Evolutionary conservation across 2,888 invertebrate genomes (phyloP).

Genomic region (Eretmocerus hayati): DNA sequence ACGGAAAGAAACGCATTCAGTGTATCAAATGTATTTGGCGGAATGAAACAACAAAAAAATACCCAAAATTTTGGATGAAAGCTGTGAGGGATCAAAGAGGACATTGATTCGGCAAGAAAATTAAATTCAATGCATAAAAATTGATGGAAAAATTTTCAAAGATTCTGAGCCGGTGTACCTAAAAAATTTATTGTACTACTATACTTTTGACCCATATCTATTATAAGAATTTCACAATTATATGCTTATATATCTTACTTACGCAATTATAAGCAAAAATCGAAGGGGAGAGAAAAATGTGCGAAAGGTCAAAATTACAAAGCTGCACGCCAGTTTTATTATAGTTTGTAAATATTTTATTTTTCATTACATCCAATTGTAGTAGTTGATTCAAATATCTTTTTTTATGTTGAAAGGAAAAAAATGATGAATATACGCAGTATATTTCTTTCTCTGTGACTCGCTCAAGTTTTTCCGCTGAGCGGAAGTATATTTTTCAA

Average conservation of each 20-base stretch:
- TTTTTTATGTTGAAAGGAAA: slow-evolving; percentile 9
- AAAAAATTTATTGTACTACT: slow-evolving; percentile 13
- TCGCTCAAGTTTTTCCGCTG: slow-evolving; percentile 12
- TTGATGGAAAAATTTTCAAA: slow-evolving; percentile 9
- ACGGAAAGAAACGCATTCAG: no score
- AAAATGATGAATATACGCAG: slow-evolving; percentile 12
- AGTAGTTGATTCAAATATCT: background rate
- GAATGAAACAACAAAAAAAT: no score
- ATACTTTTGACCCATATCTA: slow-evolving; percentile 16
- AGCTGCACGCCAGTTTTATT: slow-evolving; percentile 11
- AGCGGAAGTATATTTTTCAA: slow-evolving; percentile 17
- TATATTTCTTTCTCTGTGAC: slow-evolving; percentile 4
- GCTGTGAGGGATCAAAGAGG: background rate
- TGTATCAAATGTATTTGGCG: no score
- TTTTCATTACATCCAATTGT: slow-evolving; percentile 4
- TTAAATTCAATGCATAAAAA: background rate
- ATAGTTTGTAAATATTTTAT: slow-evolving; percentile 20
- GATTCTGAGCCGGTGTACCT: slow-evolving; percentile 17
- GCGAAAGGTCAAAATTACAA: slow-evolving; percentile 1
- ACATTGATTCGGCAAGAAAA: background rate
- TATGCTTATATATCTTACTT: slow-evolving; percentile 1
- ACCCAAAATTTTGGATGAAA: background rate
- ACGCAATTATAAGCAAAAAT: slow-evolving; percentile 6
- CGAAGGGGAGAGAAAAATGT: slow-evolving; percentile 13
- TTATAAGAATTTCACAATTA: slow-evolving; percentile 10